Evolutionary conservation across 2,888 invertebrate genomes (phyloP), one percentile per base, ranked within the genome.

Genomic region (Calameuta idolon): DNA sequence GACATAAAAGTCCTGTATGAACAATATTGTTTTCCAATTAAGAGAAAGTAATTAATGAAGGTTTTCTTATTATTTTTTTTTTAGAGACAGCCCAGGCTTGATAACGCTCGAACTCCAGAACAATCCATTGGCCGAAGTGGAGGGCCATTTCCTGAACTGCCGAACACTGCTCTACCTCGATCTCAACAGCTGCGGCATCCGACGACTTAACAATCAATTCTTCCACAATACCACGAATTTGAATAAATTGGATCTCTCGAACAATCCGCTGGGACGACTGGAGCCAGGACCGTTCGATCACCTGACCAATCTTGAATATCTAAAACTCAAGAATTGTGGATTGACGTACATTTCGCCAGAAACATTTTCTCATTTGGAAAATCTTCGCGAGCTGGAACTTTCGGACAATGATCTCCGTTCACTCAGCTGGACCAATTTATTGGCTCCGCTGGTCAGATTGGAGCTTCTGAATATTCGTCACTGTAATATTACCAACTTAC

Each of bases 41-140:
- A n/a, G 76, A 37, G 40, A 69, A 69, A 75, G 69, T 69, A 74
- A 34, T 79, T 79, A 79, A 55, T 55, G 55, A 55, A 23, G 23
- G 23, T 15, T 55, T 55, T 55, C 75, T n/a, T 74, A n/a, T 34
- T 81, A 37, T 79, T 84, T 85, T 78, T 86, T 92, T 80, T 94
- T 33, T 2, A 95, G 95, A 85, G 95, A 95, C 88, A 94, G 94
- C 75, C 94, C 94, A 9, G 95, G 95, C 31, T 92, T 96, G 76
- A 93, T 95, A 77, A 94, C 95, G 78, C 92, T 96, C 84, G 95
- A 95, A 87, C 92, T 96, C 9, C 95, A 95, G 89, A 94, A 94
- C 85, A 96, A 96, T 88, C 95, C 94, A 0, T 90, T 95, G 81
- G 92, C 92, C 78, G 89, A 92, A 76, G 93, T 95, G 3, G 93